Conservation (phyloP, 2,888 invertebrate species). For the Ectemnius continuus region DNA sequence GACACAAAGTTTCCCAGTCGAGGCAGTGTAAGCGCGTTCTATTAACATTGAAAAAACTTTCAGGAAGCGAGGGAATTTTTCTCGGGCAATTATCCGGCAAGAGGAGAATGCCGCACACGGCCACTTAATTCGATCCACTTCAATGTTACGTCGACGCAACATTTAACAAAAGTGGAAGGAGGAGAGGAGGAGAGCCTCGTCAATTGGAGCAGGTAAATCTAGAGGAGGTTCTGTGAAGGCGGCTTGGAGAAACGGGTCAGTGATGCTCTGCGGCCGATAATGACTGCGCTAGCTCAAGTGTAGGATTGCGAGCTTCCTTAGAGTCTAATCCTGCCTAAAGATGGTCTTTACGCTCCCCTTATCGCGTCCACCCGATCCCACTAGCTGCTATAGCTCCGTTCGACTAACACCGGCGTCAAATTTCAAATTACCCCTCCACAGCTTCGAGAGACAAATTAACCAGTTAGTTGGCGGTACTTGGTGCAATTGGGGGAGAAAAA, state of each 20-base stretch:
- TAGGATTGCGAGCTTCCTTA: constrained; percentile 27
- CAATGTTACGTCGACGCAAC: no score
- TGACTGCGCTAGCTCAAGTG: constrained; percentile 25
- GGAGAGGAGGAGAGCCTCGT: no score
- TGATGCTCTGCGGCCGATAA: background rate
- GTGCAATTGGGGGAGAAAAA: no score
- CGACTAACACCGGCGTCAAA: background rate
- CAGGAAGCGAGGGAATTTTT: no score
- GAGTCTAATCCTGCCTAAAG: constrained; percentile 47
- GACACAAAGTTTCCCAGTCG: background rate
- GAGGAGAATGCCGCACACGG: no score
- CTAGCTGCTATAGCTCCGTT: background rate
- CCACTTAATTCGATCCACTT: no score
- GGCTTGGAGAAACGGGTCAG: background rate
- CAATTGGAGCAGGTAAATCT: background rate
- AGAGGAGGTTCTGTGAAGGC: background rate
- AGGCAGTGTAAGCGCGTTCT: no score
- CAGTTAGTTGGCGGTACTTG: no score
- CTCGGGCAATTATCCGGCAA: no score
- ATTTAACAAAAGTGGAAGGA: no score
- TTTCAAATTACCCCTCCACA: background rate
- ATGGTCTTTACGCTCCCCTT: constrained; percentile 39
- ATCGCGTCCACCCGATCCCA: constrained; percentile 22
- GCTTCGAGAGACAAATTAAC: background rate
- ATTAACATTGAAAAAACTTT: no score